These are phyloP conservation scores for Yasuhikotakia modesta DNA, from an alignment of 2,797 vertebrate genomes.

Conservation along the genomic window DNA sequence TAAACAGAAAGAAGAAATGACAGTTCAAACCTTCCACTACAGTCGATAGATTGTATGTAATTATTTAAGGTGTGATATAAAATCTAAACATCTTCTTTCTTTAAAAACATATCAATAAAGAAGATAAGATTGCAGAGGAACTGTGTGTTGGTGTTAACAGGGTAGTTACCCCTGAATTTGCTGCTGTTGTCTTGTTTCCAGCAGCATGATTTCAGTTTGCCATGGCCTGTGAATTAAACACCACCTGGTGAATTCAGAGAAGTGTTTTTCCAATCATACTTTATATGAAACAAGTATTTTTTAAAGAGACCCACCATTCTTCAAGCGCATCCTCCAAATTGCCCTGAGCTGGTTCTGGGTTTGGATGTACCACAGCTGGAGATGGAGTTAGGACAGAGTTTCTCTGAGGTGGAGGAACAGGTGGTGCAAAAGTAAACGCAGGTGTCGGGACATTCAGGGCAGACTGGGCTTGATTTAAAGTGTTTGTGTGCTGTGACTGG, in stretches of 20 bases:
- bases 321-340: neutral
- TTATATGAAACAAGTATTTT: neutral
- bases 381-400: no score
- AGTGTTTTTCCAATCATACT: neutral
- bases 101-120: no score
- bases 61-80: no score
- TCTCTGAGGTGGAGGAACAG: neutral
- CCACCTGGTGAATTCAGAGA: neutral
- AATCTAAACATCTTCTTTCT: no score
- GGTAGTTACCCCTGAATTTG: constrained; percentile 18
- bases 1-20: neutral
- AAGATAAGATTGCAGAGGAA: no score
- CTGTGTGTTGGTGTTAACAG: neutral
- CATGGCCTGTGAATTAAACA: constrained; percentile 28
- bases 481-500: no score
- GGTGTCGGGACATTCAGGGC: neutral
- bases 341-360: neutral
- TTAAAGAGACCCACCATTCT: constrained; percentile 27
- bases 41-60: no score
- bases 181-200: neutral
- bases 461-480: neutral
- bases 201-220: constrained; percentile 8
- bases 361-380: neutral
- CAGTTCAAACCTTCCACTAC: neutral
- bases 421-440: no score